These are phyloP conservation scores for Endomychus coccineus DNA, from an alignment of 2,888 invertebrate species.

Conservation along the genomic window DNA sequence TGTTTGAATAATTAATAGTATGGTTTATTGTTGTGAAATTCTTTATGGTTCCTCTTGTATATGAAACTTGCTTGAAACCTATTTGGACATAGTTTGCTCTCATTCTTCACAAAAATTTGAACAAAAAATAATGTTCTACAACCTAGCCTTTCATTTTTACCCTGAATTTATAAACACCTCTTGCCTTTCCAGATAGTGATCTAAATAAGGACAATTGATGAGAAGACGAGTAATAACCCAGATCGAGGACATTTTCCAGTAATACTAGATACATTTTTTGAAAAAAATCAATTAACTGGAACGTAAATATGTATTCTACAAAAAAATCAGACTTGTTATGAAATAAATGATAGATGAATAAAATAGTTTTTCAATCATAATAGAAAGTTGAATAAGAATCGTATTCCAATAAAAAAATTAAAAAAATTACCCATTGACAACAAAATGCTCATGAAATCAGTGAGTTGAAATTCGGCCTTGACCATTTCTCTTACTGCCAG, in stretches of 20 bases:
- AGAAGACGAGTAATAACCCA: no score
- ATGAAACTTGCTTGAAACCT: neutral
- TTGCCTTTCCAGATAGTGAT: neutral
- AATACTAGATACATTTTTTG: neutral
- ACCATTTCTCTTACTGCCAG: constrained; percentile 4
- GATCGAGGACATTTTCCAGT: neutral
- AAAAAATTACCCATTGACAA: neutral
- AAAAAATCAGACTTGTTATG: neutral
- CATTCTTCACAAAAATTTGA: no score
- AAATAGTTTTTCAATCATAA: constrained; percentile 1
- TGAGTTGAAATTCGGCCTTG: neutral
- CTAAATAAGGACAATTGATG: neutral
- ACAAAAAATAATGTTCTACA: no score
- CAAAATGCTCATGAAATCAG: constrained; percentile 1
- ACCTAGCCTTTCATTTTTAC: no score
- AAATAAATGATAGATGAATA: neutral
- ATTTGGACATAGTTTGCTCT: neutral
- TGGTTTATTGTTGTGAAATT: neutral
- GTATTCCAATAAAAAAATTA: neutral
- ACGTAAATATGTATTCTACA: constrained; percentile 2
- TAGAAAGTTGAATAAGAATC: constrained; percentile 1
- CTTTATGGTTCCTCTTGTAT: no score
- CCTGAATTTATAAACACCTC: neutral
- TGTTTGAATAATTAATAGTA: neutral
- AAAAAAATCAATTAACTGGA: neutral